Base-by-base conservation (phyloP, 2,888 invertebrate species). In the Netelia melanura region DNA sequence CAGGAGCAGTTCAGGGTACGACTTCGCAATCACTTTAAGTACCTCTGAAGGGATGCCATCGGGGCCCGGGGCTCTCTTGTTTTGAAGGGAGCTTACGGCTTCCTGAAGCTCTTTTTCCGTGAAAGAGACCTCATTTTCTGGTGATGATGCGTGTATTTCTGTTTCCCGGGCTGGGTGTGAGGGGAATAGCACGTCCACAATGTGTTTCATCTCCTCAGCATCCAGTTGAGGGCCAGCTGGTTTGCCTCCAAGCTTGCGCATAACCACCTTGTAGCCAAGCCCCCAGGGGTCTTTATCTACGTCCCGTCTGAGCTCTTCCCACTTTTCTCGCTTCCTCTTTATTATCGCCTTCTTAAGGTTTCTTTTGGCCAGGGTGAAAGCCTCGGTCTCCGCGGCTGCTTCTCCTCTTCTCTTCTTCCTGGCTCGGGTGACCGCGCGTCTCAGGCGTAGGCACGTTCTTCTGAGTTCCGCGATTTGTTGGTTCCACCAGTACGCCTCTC, bases 111-210 rank as follows among this genome's bases (percentile, higher is more conserved):
- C 84, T 11, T 30, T 38, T 9, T 9, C 54, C 44, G 54, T 70
- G 71, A 83, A 83, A 9, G 6, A 25, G 2, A 77, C 17, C 8
- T 17, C 11, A 10, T 25, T 67, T 62, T 11, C 23, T 14, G 17
- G 17, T 11, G n/a, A n/a, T 54, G 11, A 52, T 0, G 6, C 25
- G 11, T 54, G 10, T 2, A 8, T 5, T 3, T 54, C 23, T 54
- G 23, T 56, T 0, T 43, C 62, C 11, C 48, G 52, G 38, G n/a
- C 61, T 30, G 78, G 78, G 44, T 85, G 79, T 9, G 64, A 65
- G 17, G 85, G 80, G 44, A 85, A 85, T 0, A 85, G 80, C 30
- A 61, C 44, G 72, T 80, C 75, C 0, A 85, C 76, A 1, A 85
- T 62, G 17, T 10, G 48, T 6, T 61, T 8, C 17, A 75, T 65